Base-by-base conservation (phyloP, 2,888 invertebrate genomes). In the Rutpela maculata region DNA sequence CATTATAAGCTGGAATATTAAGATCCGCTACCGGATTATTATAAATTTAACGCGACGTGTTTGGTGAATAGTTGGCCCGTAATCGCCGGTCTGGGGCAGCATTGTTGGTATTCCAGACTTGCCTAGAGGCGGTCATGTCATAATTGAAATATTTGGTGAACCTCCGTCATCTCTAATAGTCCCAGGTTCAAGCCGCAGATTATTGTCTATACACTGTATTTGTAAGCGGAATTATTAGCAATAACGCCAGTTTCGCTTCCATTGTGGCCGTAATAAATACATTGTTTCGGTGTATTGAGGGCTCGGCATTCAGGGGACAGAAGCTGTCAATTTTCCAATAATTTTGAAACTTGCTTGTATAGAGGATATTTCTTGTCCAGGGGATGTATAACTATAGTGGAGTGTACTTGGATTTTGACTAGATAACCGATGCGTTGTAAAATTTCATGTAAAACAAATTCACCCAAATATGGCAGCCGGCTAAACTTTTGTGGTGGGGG, bases 111-210 rank as follows among this genome's bases (percentile, higher is more conserved):
- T 68, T 55, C 56, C 56, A 55, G 56, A 55, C 55, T 68, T 56
- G 43, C 12, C 38, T 22, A 65, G 55, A 57, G 26, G 72, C 50
- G 50, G 60, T 70, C 75, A 50, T 56, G 62, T 77, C 78, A 78
- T 81, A 79, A 79, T 79, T 81, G 81, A 77, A 81, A 81, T 81
- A 79, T 79, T 79, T 78, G 79, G 78, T 81, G 75, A 81, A 77
- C 79, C 79, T 80, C 79, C 73, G 74, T 79, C 79, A 79, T 79
- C 76, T 75, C 75, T 75, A 81, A 76, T 79, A 76, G 74, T 76
- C 68, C 72, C 77, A 74, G 72, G 57, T 74, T 68, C 50, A 50
- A 50, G 50, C 50, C 50, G 57, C 79, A 69, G 75, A 67, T 74
- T 78, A 80, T 80, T 78, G 78, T 80, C 62, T 73, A 7, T 50